Base-by-base conservation (phyloP, 2,113 vertebrate species). In the Cyanocitta stelleri region DNA sequence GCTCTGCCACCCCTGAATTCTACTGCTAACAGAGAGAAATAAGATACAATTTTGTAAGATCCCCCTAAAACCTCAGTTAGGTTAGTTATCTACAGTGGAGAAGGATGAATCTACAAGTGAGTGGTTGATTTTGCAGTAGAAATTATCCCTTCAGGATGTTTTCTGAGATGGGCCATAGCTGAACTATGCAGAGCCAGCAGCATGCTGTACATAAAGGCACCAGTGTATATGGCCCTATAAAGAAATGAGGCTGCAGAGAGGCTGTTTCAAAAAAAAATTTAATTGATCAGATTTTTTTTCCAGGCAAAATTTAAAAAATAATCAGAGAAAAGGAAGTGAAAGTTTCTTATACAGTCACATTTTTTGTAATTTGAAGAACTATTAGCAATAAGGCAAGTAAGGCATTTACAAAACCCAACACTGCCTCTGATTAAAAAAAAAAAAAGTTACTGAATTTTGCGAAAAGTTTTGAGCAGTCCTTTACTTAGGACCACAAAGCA, bases 401-500 rank as follows among this genome's bases (percentile, higher is more conserved):
- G 19, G 19, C 68, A 71, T 87, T 83, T 87, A 54, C 30, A 91
- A 93, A 96, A 69, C 15, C 22, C 30, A 87, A 3, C 0, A 2
- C 21, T 66, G 27, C 24, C 39, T 54, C 59, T 66, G 23, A 58
- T 29, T 24, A 7, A 72, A 41, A 41, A 39, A 90, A 66, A 27
- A 59, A 48, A 69, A 81, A 51, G 27, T 49, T 74, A 37, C 37
- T 75, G 79, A 90, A 87, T 3, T 78, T 85, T 61, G 61, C 82
- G 87, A 64, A 97, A 93, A 46, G 59, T 90, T 92, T 89, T 35
- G 64, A 87, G 79, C 44, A 2, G 1, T 17, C 43, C 75, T 93
- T 71, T 68, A 46, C 87, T 93, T 33, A 64, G 66, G 83, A 64
- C 44, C 93, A 94, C 93, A 96, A 96, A 96, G 93, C 85, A 79